Conservation (phyloP, 1,140 invertebrate genomes). For the Aphaenogaster floridana region DNA sequence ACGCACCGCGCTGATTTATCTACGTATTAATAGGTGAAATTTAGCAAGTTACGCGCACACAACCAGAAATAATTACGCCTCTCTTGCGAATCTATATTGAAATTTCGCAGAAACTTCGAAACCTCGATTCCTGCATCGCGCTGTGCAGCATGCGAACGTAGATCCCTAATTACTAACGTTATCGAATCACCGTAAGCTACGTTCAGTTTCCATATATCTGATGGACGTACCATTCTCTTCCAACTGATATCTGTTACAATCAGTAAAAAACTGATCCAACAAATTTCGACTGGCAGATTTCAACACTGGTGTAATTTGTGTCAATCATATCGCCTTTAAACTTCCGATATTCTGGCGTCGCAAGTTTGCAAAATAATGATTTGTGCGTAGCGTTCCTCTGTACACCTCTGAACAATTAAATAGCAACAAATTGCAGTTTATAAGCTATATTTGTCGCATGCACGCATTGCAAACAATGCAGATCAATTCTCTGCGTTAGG, state of each 20-base stretch:
- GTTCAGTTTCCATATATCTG: neutral
- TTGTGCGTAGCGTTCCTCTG: neutral
- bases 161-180: conserved; percentile 27
- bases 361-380: neutral
- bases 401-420: neutral
- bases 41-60: conserved; percentile 22
- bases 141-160: neutral
- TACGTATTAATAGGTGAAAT: conserved; percentile 33
- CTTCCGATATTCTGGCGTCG: neutral
- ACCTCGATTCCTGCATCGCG: conserved; percentile 5
- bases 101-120: conserved; percentile 19
- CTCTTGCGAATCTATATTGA: conserved; percentile 6
- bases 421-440: neutral
- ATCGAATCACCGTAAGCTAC: conserved; percentile 5
- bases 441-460: neutral
- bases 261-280: neutral
- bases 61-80: neutral
- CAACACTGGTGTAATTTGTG: neutral
- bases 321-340: conserved; percentile 27
- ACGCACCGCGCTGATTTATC: neutral
- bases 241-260: neutral
- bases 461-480: neutral
- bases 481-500: neutral
- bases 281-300: neutral
- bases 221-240: too few species aligned